Evolutionary conservation across 2,888 invertebrate species (phyloP).

Genomic region (Ptychoptera albimana): DNA sequence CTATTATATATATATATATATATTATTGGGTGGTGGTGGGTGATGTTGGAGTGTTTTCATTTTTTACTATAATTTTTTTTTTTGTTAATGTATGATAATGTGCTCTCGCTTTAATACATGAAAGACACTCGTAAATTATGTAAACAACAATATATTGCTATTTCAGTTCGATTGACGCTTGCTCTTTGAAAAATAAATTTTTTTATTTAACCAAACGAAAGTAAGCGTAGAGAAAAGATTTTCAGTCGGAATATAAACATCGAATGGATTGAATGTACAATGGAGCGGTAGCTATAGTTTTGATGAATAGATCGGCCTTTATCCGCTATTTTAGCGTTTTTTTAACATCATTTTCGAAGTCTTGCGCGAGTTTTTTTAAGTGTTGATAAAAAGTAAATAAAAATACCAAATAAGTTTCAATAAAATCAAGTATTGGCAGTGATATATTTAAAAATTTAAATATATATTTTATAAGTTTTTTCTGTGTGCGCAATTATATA

Average conservation of each 20-base stretch:
- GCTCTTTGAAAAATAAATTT: too few relatives aligned
- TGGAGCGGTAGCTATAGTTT: slow-evolving; percentile 30
- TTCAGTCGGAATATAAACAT: slow-evolving; percentile 28
- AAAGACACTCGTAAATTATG: too few relatives aligned
- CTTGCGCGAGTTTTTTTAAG: slow-evolving; percentile 11
- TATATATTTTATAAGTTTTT: neutral
- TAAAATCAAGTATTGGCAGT: neutral
- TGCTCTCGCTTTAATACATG: too few relatives aligned
- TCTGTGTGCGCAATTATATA: neutral
- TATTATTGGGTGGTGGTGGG: too few relatives aligned
- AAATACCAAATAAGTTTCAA: neutral
- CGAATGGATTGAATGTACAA: slow-evolving; percentile 24
- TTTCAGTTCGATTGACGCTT: too few relatives aligned
- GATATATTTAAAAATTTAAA: neutral
- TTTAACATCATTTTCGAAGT: slow-evolving; percentile 32
- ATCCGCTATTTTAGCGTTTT: slow-evolving; percentile 41
- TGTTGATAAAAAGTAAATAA: neutral
- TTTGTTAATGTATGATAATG: too few relatives aligned
- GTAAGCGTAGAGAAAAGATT: neutral
- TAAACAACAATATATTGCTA: too few relatives aligned
- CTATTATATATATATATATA: too few relatives aligned
- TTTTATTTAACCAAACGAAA: too few relatives aligned
- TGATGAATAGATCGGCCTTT: slow-evolving; percentile 29
- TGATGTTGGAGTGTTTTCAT: too few relatives aligned
- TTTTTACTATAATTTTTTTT: too few relatives aligned